These are phyloP conservation scores for Paedocypris sp. DNA, from an alignment of 2,113 vertebrate species.

Conservation along the genomic window DNA sequence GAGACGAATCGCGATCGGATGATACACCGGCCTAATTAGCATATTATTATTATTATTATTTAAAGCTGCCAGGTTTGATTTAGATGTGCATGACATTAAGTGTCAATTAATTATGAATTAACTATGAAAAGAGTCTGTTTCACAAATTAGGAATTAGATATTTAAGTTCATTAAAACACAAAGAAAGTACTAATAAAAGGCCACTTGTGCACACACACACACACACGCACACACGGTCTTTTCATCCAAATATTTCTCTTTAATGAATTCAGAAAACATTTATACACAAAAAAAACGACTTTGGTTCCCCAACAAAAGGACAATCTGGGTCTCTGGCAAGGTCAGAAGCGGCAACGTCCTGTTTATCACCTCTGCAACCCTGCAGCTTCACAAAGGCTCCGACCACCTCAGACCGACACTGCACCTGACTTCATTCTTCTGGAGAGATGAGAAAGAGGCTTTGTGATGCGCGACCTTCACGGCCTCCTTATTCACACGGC, in stretches of 20 bases:
- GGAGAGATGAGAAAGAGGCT: not conserved
- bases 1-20: not conserved
- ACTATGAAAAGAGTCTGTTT: too few relatives aligned
- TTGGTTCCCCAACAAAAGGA: not conserved
- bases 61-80: too few relatives aligned
- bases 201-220: not conserved
- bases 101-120: too few relatives aligned
- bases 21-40: too few relatives aligned
- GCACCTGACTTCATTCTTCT: not conserved
- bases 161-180: too few relatives aligned
- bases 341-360: not conserved
- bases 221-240: not conserved
- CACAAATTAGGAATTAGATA: too few relatives aligned
- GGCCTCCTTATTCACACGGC: not conserved
- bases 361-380: not conserved
- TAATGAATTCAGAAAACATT: not conserved
- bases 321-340: slow-evolving; percentile 1
- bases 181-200: too few relatives aligned
- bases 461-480: slow-evolving; percentile 4
- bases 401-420: not conserved
- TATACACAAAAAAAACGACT: not conserved
- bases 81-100: too few relatives aligned
- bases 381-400: too few relatives aligned
- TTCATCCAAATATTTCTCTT: slow-evolving; percentile 1
- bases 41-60: too few relatives aligned